Conservation (phyloP, 2,113 vertebrate genomes). For the Promerops cafer region DNA sequence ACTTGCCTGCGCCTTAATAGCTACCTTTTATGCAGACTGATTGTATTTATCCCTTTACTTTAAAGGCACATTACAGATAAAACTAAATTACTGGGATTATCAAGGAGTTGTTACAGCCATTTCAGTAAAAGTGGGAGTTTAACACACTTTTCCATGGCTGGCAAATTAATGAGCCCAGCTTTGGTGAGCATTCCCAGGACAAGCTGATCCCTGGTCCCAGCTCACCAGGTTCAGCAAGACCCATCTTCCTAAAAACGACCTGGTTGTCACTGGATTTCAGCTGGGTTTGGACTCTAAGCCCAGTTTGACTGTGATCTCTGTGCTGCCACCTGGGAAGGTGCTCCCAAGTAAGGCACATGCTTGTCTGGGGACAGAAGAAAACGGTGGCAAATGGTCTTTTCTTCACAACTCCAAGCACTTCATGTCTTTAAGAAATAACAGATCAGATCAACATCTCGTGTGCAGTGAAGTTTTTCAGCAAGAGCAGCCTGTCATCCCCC, state of each 20-base stretch:
- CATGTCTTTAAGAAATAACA: neutral
- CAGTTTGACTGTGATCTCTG: neutral
- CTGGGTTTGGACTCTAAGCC: neutral
- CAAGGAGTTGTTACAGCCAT: slow-evolving; percentile 1
- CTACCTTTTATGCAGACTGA: slow-evolving; percentile 38
- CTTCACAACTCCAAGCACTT: neutral
- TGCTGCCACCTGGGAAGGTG: neutral
- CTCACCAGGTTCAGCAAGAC: neutral
- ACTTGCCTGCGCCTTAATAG: slow-evolving; percentile 28
- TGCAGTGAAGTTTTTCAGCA: neutral
- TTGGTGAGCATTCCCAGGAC: neutral
- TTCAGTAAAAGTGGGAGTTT: slow-evolving; percentile 2
- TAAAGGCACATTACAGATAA: slow-evolving; percentile 66
- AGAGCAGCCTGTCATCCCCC: neutral
- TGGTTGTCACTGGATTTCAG: neutral
- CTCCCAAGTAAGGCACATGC: neutral
- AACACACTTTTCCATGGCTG: neutral
- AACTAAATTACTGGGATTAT: slow-evolving; percentile 43
- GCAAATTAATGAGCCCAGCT: neutral
- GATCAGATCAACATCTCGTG: neutral
- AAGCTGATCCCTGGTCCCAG: neutral
- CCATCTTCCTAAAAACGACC: neutral
- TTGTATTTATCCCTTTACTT: slow-evolving; percentile 67
- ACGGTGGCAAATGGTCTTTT: rapidly evolving
- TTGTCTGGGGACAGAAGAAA: neutral